Evolutionary conservation across 2,113 vertebrate species (phyloP), one percentile per base, ranked within the genome.

Genomic region (Ranitomeya variabilis): DNA sequence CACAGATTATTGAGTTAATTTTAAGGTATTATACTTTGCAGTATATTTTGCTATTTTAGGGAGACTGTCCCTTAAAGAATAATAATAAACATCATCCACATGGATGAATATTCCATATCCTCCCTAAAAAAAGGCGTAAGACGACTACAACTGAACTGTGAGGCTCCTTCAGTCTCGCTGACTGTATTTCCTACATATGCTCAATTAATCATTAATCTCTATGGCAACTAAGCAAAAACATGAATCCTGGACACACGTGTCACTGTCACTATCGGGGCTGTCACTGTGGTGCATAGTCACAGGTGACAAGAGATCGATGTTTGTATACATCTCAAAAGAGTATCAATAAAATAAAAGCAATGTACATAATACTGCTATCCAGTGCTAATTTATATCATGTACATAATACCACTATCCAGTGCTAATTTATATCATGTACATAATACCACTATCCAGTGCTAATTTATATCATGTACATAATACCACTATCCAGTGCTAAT

Each of bases 141-240:
- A 26, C n/a, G 1, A 10, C 10, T 23, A 69, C 11, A 1, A 3
- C 66, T 45, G 18, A 74, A 31, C 71, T 6, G 15, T 31, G 37
- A 18, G 37, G 16, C 15, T 73, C 69, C 6, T 0, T 6, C 18
- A 21, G 62, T 64, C 69, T 15, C 16, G 16, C 8, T 73, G 69
- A 73, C 37, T 76, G 73, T 21, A 51, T 76, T 52, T 76, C 52
- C 45, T 52, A 9, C 73, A 76, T 26, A 45, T 21, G 9, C 52
- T 52, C 37, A 76, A 19, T 51, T 76, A 76, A 76, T 76, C 37
- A 76, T 19, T 76, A 76, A 76, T 76, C 16, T 76, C 73, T 76
- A 76, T 76, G 73, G 73, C 37, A 76, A 76, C 73, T 10, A 52
- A 51, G 73, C 18, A 52, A 76, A 76, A 52, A 51, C 45, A 74